phyloP scores from a whole-genome alignment of 2,113 vertebrate species.

The Clarias batrachus region DNA sequence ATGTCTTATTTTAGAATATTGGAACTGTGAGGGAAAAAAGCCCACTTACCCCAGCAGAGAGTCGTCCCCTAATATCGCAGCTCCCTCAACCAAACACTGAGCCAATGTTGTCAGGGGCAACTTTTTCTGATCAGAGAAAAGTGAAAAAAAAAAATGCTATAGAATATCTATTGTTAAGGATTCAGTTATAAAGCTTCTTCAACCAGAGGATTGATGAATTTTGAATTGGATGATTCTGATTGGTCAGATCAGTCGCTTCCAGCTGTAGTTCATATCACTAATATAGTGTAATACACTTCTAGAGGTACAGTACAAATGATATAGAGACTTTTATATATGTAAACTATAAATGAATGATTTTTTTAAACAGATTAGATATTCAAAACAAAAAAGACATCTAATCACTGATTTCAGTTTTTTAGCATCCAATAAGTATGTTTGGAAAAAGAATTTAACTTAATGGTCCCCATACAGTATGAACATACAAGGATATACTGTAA shows the following conservation, averaged over 20 bases:
- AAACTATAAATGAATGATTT: no score
- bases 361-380: not conserved
- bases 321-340: not conserved
- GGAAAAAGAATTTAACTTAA: no score
- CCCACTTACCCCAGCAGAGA: slow-evolving; percentile 87
- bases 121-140: slow-evolving; percentile 83
- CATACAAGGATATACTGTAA: no score
- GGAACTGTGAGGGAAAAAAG: not conserved
- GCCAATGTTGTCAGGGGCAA: slow-evolving; percentile 90
- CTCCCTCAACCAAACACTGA: slow-evolving; percentile 92
- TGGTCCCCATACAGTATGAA: no score
- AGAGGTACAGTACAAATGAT: not conserved
- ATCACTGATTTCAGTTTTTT: no score
- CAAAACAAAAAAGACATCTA: not conserved
- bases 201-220: not conserved
- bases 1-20: not conserved
- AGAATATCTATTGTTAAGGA: not conserved
- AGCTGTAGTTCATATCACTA: not conserved
- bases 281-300: not conserved
- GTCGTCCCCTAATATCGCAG: slow-evolving; percentile 90
- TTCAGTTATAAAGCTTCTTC: not conserved
- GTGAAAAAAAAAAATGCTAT: slow-evolving; percentile 18
- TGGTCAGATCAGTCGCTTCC: not conserved
- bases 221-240: not conserved
- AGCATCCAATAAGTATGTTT: no score